Percentiles rank a stretch among this genome's conserved stretches.
These are phyloP conservation scores for Lithobates pipiens DNA, from an alignment of 2,797 vertebrate genomes.

Conservation along the genomic window DNA sequence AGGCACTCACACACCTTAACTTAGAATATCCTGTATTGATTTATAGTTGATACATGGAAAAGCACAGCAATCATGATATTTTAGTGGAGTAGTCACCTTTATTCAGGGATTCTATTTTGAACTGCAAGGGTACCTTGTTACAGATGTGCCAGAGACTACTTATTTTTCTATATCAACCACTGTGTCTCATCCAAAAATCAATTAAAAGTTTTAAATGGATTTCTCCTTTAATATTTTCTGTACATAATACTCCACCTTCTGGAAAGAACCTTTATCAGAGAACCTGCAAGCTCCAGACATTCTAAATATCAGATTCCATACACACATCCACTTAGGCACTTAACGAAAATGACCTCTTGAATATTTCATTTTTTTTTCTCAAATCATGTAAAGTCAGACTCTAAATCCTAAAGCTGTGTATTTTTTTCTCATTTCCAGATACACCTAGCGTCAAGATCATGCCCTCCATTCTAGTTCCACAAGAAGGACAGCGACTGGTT, in stretches of 20 bases:
- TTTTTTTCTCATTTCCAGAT: slow-evolving; percentile 80
- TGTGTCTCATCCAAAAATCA: no score
- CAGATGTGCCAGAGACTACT: background rate
- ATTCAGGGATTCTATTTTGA: background rate
- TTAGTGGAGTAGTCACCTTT: background rate
- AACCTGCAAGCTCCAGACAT: background rate
- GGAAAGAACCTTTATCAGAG: background rate
- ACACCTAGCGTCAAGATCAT: slow-evolving; percentile 92
- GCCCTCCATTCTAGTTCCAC: slow-evolving; percentile 89
- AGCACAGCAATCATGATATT: background rate
- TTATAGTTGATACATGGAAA: background rate
- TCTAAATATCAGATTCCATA: background rate
- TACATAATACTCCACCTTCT: background rate
- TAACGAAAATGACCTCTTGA: background rate
- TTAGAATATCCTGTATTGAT: background rate
- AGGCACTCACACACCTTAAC: no score
- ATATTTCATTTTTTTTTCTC: background rate
- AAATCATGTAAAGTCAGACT: background rate
- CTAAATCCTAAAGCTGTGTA: slow-evolving; percentile 34
- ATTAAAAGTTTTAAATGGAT: no score
- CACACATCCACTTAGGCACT: background rate
- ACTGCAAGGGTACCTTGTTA: background rate
- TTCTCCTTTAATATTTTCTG: no score
- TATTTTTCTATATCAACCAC: background rate
- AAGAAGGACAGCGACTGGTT: slow-evolving; percentile 96